phyloP scores from a whole-genome alignment of 2,888 invertebrate species.

The Drosophila nigritarsus region DNA sequence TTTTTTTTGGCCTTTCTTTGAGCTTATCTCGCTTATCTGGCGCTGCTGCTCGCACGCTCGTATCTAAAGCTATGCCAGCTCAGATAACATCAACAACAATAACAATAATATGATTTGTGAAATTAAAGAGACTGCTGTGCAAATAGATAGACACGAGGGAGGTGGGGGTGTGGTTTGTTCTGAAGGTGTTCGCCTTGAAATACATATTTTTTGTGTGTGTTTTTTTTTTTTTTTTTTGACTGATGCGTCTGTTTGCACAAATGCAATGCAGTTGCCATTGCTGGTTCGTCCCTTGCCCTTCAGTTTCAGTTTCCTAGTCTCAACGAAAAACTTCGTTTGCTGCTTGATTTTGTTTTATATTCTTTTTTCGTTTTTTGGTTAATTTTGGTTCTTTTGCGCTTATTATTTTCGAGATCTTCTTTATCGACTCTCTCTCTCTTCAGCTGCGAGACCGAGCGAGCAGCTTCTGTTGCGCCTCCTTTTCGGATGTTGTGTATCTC shows the following conservation, averaged over 20 bases:
- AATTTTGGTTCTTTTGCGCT: conserved; percentile 15
- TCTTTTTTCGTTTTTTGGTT: conserved; percentile 5
- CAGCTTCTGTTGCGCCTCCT: conserved; percentile 65
- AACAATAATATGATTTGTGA: conserved; percentile 21
- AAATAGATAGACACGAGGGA: conserved; percentile 29
- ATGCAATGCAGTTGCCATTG: conserved; percentile 22
- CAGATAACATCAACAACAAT: conserved; percentile 50
- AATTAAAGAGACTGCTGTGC: conserved; percentile 53
- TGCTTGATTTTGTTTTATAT: not conserved
- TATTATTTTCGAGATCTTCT: conserved; percentile 32
- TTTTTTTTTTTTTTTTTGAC: conserved; percentile 14
- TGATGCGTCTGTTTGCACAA: conserved; percentile 48
- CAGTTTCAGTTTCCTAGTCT: conserved; percentile 18
- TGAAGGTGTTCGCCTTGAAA: conserved; percentile 36
- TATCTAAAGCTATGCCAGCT: conserved; percentile 51
- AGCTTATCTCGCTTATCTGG: conserved; percentile 64
- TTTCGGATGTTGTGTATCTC: conserved; percentile 38
- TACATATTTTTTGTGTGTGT: conserved; percentile 12
- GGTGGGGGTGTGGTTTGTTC: not conserved
- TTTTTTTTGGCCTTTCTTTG: conserved; percentile 27
- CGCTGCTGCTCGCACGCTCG: conserved; percentile 52
- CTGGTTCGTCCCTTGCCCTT: conserved; percentile 24
- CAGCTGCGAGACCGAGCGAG: conserved; percentile 15
- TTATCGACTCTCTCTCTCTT: conserved; percentile 31
- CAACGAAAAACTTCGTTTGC: conserved; percentile 1